These are phyloP conservation scores for Porites evermanni DNA, from an alignment of 92 coral and sea anemone species.

Conservation along the genomic window DNA sequence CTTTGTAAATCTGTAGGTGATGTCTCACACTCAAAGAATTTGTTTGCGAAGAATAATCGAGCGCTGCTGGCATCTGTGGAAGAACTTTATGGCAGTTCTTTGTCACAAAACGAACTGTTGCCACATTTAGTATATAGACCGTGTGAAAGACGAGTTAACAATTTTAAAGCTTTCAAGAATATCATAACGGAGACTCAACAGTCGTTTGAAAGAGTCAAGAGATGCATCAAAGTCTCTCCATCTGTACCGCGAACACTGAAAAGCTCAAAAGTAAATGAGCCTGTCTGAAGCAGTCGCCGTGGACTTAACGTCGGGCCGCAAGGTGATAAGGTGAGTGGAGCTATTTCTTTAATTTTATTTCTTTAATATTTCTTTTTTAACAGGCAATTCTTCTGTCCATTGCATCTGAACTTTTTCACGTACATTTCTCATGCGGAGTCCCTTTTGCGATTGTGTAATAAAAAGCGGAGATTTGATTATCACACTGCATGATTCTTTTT, in stretches of 20 bases:
- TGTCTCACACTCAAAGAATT: neutral
- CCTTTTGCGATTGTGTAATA: no score
- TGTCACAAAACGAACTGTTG: constrained; percentile 1
- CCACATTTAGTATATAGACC: constrained; percentile 26
- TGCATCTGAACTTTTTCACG: no score
- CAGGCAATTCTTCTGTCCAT: no score
- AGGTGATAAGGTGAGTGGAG: no score
- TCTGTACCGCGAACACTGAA: constrained; percentile 28
- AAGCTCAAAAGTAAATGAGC: no score
- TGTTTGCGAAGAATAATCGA: neutral
- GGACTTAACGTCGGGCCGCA: no score
- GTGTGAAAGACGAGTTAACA: constrained; percentile 16
- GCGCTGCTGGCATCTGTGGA: neutral
- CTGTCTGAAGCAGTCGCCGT: no score
- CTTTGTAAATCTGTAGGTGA: constrained; percentile 19
- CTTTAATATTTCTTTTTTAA: no score
- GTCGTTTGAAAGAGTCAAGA: constrained; percentile 18
- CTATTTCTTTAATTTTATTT: no score
- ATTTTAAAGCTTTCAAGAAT: constrained; percentile 20
- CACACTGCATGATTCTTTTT: no score
- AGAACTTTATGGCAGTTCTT: constrained; percentile 1
- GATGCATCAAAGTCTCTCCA: constrained; percentile 23
- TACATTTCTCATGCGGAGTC: no score
- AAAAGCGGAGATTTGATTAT: no score
- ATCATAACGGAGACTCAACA: constrained; percentile 21